Evolutionary conservation across 2,888 invertebrate genomes (phyloP).

Genomic region (Drosophila merina): DNA sequence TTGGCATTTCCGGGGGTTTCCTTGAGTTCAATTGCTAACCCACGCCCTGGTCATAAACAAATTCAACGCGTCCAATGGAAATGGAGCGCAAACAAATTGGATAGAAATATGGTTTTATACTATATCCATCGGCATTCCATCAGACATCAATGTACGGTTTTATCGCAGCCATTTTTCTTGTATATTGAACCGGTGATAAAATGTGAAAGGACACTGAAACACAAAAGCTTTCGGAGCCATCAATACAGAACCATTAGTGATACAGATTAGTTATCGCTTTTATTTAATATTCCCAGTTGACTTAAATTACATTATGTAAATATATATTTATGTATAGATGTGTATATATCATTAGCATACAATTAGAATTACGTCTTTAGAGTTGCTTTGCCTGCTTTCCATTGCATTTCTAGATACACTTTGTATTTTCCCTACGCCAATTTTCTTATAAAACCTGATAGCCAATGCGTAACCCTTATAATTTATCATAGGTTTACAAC

Average conservation of each 20-base stretch:
- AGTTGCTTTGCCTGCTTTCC: conserved; percentile 74
- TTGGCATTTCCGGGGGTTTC: conserved; percentile 14
- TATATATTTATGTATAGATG: conserved; percentile 54
- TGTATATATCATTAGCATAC: conserved; percentile 66
- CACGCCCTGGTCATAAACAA: not conserved
- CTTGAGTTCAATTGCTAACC: not conserved
- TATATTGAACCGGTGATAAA: not conserved
- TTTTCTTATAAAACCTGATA: conserved; percentile 59
- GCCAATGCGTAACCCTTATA: conserved; percentile 42
- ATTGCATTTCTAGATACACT: conserved; percentile 52
- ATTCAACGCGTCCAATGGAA: not conserved
- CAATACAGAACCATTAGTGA: conserved; percentile 11
- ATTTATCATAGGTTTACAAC: conserved; percentile 44
- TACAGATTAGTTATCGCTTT: conserved; percentile 72
- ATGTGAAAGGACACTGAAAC: not conserved
- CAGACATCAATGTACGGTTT: too few species aligned
- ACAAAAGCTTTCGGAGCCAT: not conserved
- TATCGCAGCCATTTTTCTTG: not conserved
- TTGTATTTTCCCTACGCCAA: conserved; percentile 58
- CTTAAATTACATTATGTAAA: conserved; percentile 69
- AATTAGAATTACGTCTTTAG: conserved; percentile 77
- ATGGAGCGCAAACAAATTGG: conserved; percentile 21
- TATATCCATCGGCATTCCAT: conserved; percentile 1
- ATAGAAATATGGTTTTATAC: not conserved
- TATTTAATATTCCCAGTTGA: conserved; percentile 77